phyloP scores from a whole-genome alignment of 2,113 vertebrate genomes.

The Paradoxurus hermaphroditus region DNA sequence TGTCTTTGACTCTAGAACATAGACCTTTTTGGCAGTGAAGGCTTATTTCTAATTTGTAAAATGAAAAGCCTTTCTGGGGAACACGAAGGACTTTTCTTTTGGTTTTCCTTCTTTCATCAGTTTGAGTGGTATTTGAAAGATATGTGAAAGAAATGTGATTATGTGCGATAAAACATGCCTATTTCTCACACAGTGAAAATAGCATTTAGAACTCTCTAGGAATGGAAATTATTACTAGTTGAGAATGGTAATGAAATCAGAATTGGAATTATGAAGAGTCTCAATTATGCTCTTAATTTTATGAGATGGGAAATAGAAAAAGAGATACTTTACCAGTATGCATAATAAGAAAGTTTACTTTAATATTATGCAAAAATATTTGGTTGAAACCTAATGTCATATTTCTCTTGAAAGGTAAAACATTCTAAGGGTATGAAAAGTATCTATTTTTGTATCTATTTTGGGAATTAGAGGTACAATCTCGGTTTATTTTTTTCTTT shows the following conservation, averaged over 20 bases:
- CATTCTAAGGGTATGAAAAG: not conserved
- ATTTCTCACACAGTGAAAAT: not conserved
- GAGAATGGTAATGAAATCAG: slow-evolving; percentile 11
- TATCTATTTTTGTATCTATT: not conserved
- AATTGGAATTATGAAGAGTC: not conserved
- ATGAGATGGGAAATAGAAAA: not conserved
- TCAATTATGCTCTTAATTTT: not conserved
- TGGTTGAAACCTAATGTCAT: not conserved
- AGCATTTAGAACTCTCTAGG: not conserved
- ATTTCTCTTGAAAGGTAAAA: slow-evolving; percentile 25
- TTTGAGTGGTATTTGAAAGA: not conserved
- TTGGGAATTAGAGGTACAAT: not conserved
- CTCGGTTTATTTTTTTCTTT: not conserved
- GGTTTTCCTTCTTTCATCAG: not conserved
- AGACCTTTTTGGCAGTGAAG: not conserved
- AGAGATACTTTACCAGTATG: not conserved
- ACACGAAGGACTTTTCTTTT: not conserved
- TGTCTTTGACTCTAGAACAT: not conserved
- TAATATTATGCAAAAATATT: not conserved
- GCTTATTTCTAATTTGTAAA: not conserved
- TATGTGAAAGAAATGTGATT: too few species aligned
- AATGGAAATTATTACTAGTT: slow-evolving; percentile 17
- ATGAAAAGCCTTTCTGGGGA: not conserved
- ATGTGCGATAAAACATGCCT: not conserved
- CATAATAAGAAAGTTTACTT: not conserved